phyloP scores from a whole-genome alignment of 2,113 vertebrate species.

The Picathartes gymnocephalus region DNA sequence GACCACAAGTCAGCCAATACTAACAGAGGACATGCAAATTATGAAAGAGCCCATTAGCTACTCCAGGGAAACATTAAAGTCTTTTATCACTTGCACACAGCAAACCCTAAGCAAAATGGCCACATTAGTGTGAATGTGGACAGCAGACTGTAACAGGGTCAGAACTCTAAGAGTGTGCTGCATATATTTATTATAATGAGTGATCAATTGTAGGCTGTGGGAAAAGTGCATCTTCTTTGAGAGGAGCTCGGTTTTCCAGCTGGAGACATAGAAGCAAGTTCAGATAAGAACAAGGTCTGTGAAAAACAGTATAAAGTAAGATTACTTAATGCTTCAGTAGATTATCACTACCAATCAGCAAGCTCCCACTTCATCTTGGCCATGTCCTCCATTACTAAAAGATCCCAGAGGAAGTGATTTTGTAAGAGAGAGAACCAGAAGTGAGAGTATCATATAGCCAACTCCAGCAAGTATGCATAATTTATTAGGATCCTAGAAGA shows the following conservation, averaged over 20 bases:
- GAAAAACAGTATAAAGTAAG: neutral
- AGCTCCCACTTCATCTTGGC: neutral
- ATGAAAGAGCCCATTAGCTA: neutral
- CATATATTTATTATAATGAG: neutral
- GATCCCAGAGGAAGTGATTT: conserved; percentile 37
- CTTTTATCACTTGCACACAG: neutral
- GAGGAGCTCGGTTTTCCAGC: neutral
- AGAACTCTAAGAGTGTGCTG: neutral
- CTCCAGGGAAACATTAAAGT: neutral
- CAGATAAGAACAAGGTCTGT: neutral
- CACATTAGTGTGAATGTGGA: neutral
- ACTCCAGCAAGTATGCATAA: neutral
- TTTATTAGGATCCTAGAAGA: neutral
- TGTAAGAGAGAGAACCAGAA: neutral
- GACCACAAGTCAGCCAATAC: neutral
- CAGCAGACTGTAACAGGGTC: neutral
- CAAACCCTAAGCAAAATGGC: neutral
- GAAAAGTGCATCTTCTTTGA: neutral
- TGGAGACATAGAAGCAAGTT: neutral
- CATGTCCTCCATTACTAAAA: neutral
- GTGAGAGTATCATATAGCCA: neutral
- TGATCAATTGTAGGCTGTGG: neutral
- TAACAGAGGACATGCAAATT: neutral
- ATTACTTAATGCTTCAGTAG: neutral
- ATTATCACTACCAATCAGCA: neutral